These are phyloP conservation scores for Hypsopygia costalis DNA, from an alignment of 2,888 invertebrate species.

Conservation along the genomic window DNA sequence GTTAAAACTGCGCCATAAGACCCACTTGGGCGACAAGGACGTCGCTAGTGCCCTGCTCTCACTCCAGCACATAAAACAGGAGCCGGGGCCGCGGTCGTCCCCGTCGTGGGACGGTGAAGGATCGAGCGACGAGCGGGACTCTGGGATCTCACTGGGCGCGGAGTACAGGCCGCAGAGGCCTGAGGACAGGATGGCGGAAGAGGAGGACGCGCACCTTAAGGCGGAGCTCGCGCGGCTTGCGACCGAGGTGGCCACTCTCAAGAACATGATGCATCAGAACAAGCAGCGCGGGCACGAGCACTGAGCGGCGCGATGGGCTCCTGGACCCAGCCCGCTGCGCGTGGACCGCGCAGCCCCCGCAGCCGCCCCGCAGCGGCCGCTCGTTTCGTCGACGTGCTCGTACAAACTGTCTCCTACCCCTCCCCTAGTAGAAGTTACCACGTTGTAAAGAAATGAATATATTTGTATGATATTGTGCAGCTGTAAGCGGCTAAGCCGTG, in stretches of 20 bases:
- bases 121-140: conserved; percentile 94
- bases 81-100: conserved; percentile 88
- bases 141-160: conserved; percentile 91
- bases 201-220: conserved; percentile 88
- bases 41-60: conserved; percentile 91
- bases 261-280: conserved; percentile 88
- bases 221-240: conserved; percentile 93
- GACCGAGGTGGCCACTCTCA: conserved; percentile 94
- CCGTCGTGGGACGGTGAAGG: conserved; percentile 94
- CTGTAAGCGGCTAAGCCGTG: conserved; percentile 69
- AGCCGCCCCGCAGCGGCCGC: conserved; percentile 19
- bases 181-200: conserved; percentile 67
- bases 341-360: conserved; percentile 42
- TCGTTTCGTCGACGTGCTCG: conserved; percentile 36
- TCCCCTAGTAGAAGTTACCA: conserved; percentile 73
- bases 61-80: conserved; percentile 92
- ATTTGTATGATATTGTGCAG: conserved; percentile 71
- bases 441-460: conserved; percentile 70
- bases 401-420: conserved; percentile 65
- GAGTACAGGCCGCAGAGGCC: conserved; percentile 79
- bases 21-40: conserved; percentile 93
- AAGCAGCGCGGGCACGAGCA: conserved; percentile 71
- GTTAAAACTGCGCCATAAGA: conserved; percentile 94
- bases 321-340: conserved; percentile 38
- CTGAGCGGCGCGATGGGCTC: conserved; percentile 44